These are phyloP conservation scores for Oncorhynchus gorbuscha DNA, from an alignment of 2,113 vertebrate species.

Conservation along the genomic window DNA sequence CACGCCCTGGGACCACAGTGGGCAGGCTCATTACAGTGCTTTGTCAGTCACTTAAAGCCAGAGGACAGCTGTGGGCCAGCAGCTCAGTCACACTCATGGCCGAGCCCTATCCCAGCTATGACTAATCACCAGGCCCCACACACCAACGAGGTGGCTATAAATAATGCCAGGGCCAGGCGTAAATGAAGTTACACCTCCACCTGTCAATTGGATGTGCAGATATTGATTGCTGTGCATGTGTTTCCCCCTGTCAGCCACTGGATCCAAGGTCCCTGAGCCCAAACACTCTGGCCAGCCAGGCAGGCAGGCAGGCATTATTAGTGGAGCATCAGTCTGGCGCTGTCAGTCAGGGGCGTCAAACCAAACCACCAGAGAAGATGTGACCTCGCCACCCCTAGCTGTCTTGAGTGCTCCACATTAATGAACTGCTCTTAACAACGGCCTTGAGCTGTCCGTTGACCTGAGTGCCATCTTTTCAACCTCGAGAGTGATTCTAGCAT, in stretches of 20 bases:
- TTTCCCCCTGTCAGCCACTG: too few species aligned
- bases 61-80: constrained; percentile 53
- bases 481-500: neutral
- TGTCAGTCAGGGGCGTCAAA: constrained; percentile 31
- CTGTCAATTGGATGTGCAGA: constrained; percentile 21
- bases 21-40: constrained; percentile 49
- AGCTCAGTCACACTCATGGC: constrained; percentile 12
- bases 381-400: constrained; percentile 30
- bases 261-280: constrained; percentile 7
- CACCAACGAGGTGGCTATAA: constrained; percentile 4
- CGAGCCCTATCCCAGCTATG: constrained; percentile 1
- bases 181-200: constrained; percentile 35
- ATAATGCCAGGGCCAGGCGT: constrained; percentile 9
- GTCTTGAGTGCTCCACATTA: constrained; percentile 37
- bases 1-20: constrained; percentile 45
- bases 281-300: neutral
- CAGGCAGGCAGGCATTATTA: constrained; percentile 19
- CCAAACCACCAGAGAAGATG: constrained; percentile 38
- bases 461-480: neutral
- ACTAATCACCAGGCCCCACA: constrained; percentile 9
- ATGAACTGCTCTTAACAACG: constrained; percentile 35
- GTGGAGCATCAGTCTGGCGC: constrained; percentile 32
- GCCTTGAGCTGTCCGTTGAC: constrained; percentile 29
- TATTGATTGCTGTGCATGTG: too few species aligned
- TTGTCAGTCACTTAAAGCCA: constrained; percentile 36